phyloP scores from a whole-genome alignment of 2,888 invertebrate species.

The Spisula subtruncata region DNA sequence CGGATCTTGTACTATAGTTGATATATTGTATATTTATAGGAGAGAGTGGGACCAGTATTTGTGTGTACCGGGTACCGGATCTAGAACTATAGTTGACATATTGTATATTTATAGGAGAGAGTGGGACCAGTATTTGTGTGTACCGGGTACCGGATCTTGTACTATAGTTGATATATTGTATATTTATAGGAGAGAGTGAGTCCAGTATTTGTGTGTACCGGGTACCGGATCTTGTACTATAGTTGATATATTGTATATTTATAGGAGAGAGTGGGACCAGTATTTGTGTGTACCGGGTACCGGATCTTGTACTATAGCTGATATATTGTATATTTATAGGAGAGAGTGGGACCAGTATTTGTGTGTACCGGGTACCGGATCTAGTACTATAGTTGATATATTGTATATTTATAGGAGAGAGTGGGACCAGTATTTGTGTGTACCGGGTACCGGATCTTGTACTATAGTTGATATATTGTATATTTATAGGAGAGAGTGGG shows the following conservation, averaged over 20 bases:
- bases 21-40: conserved; percentile 83
- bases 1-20: conserved; percentile 90
- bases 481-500: conserved; percentile 89
- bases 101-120: conserved; percentile 86
- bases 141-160: conserved; percentile 89
- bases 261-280: conserved; percentile 89
- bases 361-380: conserved; percentile 88
- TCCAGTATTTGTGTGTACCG: conserved; percentile 88
- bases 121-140: conserved; percentile 89
- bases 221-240: conserved; percentile 89
- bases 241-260: conserved; percentile 63
- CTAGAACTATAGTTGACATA: too few relatives aligned
- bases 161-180: conserved; percentile 72
- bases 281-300: conserved; percentile 87
- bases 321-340: conserved; percentile 83
- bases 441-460: conserved; percentile 89
- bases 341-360: conserved; percentile 89
- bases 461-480: conserved; percentile 72
- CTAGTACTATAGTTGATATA: conserved; percentile 88
- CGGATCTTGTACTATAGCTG: conserved; percentile 90
- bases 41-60: conserved; percentile 89
- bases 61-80: conserved; percentile 88
- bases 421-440: conserved; percentile 89
- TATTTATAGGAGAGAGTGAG: conserved; percentile 89
- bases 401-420: conserved; percentile 86